Base-by-base conservation (phyloP, 2,113 vertebrate species). In the Noturus placidus region DNA sequence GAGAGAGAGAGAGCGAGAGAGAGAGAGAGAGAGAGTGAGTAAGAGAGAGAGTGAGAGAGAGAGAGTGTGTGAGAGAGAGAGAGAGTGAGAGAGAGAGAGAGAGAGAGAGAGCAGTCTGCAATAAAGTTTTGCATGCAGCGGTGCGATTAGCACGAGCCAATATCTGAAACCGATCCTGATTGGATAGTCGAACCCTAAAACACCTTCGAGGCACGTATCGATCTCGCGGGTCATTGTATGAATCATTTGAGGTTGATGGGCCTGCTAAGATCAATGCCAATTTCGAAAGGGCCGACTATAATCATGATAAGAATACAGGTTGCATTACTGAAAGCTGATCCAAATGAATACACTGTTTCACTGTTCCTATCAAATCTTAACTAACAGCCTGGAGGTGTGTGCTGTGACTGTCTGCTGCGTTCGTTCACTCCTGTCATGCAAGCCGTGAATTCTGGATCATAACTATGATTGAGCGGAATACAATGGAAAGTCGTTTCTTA, bases 191-290 rank as follows among this genome's bases (percentile, higher is more conserved):
- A 83, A 86, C 84, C 74, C 77, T n/a, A 54, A 72, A 83, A 88
- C 69, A 52, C 87, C 87, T 88, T 7, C 3, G 74, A 88, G 83
- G 84, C 87, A 54, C 22, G 65, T 56, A 90, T 90, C 54, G 84
- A 88, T 88, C 70, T 84, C 57, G 30, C 81, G 81, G 89, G 84
- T 81, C 87, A 84, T 86, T 11, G 46, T 46, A 42, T 35, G 70
- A 88, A 86, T 90, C 84, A 86, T 80, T 83, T 42, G 72, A 70
- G 87, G 72, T 77, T 84, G 84, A 88, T 86, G 57, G 84, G 54
- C 63, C 86, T 38, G 84, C 30, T 81, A 27, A 86, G 84, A 86
- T 90, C 84, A 13, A 88, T 88, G 79, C 69, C 46, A 76, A 84
- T 86, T 84, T 90, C 80, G 88, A 86, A 86, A 52, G 17, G 17